These are phyloP conservation scores for Rhagium mordax DNA, from an alignment of 2,888 invertebrate species.

Conservation along the genomic window DNA sequence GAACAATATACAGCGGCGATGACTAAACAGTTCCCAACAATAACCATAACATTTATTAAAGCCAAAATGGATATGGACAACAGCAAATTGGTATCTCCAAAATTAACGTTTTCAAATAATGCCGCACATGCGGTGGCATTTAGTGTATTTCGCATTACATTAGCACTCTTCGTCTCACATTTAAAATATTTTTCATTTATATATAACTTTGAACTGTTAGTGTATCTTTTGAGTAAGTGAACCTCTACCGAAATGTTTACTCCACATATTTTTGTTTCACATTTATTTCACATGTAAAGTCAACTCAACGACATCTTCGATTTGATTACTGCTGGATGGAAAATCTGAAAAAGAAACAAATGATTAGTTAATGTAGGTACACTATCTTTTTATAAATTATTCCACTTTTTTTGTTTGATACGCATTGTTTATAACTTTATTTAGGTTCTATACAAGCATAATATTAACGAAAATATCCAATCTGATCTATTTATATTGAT, in stretches of 20 bases:
- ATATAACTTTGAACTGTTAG: not conserved
- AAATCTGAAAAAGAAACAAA: not conserved
- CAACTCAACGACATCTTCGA: not conserved
- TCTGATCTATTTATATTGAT: no score
- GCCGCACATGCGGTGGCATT: constrained; percentile 88
- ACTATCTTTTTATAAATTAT: no score
- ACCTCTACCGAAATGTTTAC: not conserved
- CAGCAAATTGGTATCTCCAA: constrained; percentile 86
- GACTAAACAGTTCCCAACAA: constrained; percentile 92
- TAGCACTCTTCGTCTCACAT: constrained; percentile 41
- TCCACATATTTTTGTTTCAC: not conserved
- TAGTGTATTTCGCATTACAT: constrained; percentile 80
- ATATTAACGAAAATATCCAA: no score
- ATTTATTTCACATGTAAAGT: not conserved
- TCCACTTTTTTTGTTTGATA: no score
- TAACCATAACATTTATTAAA: constrained; percentile 90
- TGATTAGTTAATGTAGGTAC: not conserved
- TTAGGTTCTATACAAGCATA: no score
- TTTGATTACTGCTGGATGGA: not conserved
- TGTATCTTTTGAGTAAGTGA: not conserved
- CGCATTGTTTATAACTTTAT: no score
- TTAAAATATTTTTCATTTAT: not conserved
- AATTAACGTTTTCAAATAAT: constrained; percentile 84
- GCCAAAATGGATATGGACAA: constrained; percentile 84
- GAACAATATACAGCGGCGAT: constrained; percentile 94